Percentiles rank a stretch among this genome's conserved stretches.
Conservation (phyloP, 2,797 vertebrate species). For the Salmo trutta region DNA sequence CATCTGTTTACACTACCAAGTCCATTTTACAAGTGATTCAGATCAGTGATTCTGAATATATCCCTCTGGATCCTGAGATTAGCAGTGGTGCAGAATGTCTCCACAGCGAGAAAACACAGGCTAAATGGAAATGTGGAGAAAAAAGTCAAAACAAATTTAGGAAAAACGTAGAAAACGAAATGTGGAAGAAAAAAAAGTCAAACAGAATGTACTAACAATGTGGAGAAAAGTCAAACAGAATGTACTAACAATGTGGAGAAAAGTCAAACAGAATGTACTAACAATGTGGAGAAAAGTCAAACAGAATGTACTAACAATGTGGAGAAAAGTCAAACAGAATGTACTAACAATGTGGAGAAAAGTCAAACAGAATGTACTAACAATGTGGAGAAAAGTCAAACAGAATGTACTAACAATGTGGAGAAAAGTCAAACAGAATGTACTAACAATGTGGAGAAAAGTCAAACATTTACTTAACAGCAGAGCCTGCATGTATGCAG, state of each 20-base stretch:
- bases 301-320: no score
- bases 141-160: background rate
- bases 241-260: no score
- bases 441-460: no score
- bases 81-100: background rate
- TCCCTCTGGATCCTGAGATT: background rate
- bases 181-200: background rate
- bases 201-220: background rate
- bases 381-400: background rate
- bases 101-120: background rate
- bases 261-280: no score
- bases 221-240: no score
- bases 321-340: no score
- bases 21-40: background rate
- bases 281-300: no score
- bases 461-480: background rate
- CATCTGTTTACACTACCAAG: background rate
- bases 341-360: background rate
- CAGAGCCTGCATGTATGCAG: background rate
- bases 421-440: no score
- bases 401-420: no score
- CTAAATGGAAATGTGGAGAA: background rate
- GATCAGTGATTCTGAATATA: slow-evolving; percentile 2
- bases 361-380: background rate
- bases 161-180: background rate